Evolutionary conservation across 2,888 invertebrate genomes (phyloP).

Genomic region (Ophonus ardosiacus): DNA sequence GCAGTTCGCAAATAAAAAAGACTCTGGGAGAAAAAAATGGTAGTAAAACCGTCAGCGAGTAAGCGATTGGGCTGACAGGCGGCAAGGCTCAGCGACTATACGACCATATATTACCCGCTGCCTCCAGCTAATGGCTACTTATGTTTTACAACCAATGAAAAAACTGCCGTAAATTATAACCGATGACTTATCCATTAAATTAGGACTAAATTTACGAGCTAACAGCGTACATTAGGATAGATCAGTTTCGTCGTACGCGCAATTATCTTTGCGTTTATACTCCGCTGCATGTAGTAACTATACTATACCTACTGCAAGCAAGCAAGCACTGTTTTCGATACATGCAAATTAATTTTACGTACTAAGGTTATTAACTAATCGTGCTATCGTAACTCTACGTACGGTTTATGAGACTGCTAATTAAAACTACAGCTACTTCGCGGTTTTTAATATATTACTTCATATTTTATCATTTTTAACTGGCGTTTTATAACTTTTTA

Average conservation of each 20-base stretch:
- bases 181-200: constrained; percentile 74
- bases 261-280: constrained; percentile 51
- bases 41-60: constrained; percentile 60
- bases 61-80: constrained; percentile 58
- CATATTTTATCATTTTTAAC: constrained; percentile 38
- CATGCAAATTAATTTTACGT: constrained; percentile 41
- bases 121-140: constrained; percentile 73
- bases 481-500: not conserved
- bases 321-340: constrained; percentile 6
- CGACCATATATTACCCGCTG: constrained; percentile 67
- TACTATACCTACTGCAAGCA: not conserved
- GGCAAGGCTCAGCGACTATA: constrained; percentile 59
- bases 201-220: constrained; percentile 73
- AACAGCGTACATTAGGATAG: constrained; percentile 71
- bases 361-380: constrained; percentile 35
- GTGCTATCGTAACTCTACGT: constrained; percentile 29
- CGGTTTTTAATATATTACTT: constrained; percentile 15
- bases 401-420: constrained; percentile 23
- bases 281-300: not conserved
- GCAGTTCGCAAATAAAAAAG: constrained; percentile 50
- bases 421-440: constrained; percentile 30
- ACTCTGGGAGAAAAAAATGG: constrained; percentile 50
- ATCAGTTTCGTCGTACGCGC: constrained; percentile 67
- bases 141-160: constrained; percentile 73
- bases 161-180: constrained; percentile 72